Conservation (phyloP, 2,888 invertebrate genomes). For the Melinaea menophilus region DNA sequence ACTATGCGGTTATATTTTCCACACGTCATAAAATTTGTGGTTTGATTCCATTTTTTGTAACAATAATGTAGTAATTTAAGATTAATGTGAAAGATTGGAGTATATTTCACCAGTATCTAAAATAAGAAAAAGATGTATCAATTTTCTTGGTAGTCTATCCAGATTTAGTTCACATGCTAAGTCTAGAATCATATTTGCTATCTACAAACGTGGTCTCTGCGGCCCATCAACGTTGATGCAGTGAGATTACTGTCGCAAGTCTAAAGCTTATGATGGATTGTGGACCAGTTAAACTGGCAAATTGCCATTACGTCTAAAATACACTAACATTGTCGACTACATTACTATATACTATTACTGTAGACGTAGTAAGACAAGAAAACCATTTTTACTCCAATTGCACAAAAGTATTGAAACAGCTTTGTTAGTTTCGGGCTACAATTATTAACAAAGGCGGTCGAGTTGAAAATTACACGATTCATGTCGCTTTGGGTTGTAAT, state of each 20-base stretch:
- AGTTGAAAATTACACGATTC: conserved; percentile 67
- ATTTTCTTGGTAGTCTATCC: background rate
- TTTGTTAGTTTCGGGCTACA: conserved; percentile 45
- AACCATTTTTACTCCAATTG: background rate
- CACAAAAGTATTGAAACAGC: conserved; percentile 1
- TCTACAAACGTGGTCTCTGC: background rate
- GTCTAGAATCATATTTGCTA: background rate
- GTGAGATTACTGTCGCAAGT: conserved; percentile 25
- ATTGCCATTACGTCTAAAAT: background rate
- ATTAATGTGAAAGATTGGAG: too few relatives aligned
- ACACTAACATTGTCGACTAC: background rate
- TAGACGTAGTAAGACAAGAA: background rate
- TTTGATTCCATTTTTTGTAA: too few relatives aligned
- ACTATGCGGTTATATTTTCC: too few relatives aligned
- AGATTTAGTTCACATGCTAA: background rate
- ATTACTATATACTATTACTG: background rate
- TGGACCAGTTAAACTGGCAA: conserved; percentile 1
- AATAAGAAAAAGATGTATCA: too few relatives aligned
- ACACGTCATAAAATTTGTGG: too few relatives aligned
- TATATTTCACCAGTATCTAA: too few relatives aligned
- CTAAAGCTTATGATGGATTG: conserved; percentile 35
- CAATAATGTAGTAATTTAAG: too few relatives aligned
- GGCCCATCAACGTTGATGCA: conserved; percentile 1
- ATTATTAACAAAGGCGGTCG: conserved; percentile 55
- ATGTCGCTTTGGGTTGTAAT: conserved; percentile 58